These are phyloP conservation scores for Arizona elegans DNA, from an alignment of 2,113 vertebrate genomes.

Conservation along the genomic window DNA sequence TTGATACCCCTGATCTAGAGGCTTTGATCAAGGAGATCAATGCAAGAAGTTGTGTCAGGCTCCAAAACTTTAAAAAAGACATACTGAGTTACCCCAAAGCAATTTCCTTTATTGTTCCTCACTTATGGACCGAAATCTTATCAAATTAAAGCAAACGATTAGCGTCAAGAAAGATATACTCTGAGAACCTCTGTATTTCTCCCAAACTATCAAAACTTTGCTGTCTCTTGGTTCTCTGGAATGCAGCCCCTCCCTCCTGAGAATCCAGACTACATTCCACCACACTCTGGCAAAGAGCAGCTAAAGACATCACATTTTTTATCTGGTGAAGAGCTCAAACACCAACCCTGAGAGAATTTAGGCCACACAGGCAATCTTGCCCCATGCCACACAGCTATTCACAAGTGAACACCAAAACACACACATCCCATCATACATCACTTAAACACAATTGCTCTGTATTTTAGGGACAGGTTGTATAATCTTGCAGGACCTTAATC, in stretches of 20 bases:
- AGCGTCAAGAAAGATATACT: too few species aligned
- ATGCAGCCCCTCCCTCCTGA: too few species aligned
- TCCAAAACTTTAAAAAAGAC: too few species aligned
- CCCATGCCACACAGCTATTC: neutral
- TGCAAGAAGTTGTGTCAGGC: neutral
- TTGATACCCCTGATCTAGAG: too few species aligned
- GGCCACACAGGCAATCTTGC: neutral
- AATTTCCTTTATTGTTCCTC: too few species aligned
- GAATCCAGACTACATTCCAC: too few species aligned
- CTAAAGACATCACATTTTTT: neutral
- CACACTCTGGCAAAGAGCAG: neutral
- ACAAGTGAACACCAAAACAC: neutral
- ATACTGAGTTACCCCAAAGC: too few species aligned
- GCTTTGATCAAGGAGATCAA: neutral
- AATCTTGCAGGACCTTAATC: neutral
- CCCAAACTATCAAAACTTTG: too few species aligned
- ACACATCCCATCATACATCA: neutral
- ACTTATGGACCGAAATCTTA: too few species aligned
- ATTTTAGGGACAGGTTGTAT: neutral
- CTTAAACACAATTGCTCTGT: neutral
- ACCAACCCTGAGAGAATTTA: neutral
- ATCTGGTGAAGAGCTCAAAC: neutral
- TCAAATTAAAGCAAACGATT: too few species aligned
- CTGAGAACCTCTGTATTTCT: too few species aligned
- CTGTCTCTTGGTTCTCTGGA: too few species aligned